Conservation (phyloP, 2,888 invertebrate species). For the Pristionchus japonicus region DNA sequence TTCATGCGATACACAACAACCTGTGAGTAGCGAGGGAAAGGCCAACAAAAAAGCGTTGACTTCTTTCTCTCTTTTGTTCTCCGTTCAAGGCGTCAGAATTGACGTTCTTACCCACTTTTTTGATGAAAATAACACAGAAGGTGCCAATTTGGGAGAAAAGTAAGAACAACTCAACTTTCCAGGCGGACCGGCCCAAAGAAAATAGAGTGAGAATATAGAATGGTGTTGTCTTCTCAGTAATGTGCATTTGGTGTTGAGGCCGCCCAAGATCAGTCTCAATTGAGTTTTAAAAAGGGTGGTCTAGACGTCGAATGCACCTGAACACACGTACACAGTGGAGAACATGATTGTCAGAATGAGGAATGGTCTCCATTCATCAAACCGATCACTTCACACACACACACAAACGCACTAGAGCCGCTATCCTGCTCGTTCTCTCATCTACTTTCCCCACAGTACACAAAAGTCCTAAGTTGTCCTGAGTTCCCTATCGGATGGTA, state of each 20-base stretch:
- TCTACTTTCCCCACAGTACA: background rate
- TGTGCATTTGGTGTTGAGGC: background rate
- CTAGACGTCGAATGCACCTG: background rate
- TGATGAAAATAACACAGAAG: background rate
- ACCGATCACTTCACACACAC: background rate
- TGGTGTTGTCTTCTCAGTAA: background rate
- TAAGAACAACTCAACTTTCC: background rate
- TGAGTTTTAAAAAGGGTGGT: background rate
- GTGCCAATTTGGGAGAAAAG: background rate
- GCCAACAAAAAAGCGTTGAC: background rate
- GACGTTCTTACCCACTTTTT: background rate
- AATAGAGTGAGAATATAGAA: background rate
- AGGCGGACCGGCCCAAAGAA: background rate
- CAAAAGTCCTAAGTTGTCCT: background rate
- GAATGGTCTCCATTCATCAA: background rate
- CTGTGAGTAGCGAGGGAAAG: background rate
- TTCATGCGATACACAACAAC: conserved; percentile 19
- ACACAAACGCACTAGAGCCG: background rate
- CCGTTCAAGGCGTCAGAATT: background rate
- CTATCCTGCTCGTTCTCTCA: background rate
- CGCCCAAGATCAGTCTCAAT: background rate
- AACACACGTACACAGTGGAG: background rate
- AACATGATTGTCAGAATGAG: background rate
- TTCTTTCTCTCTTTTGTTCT: background rate
- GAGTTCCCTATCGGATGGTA: background rate